Evolutionary conservation across 2,888 invertebrate species (phyloP).

Genomic region (Drosophila macrothrix): DNA sequence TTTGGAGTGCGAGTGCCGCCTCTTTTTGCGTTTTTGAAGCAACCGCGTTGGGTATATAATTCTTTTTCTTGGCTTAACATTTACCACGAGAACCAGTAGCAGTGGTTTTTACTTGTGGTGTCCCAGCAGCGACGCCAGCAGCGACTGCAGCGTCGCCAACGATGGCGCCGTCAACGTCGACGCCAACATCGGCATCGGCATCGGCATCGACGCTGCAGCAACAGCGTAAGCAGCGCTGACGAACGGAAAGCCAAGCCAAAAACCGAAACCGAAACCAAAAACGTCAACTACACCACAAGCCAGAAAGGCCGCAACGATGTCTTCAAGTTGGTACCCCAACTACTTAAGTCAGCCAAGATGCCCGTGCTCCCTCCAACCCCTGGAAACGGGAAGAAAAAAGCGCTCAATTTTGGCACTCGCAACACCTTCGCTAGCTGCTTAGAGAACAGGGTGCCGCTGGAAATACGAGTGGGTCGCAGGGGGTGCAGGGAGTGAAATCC

Average conservation of each 20-base stretch:
- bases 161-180: conserved; percentile 17
- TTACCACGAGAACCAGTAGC: conserved; percentile 85
- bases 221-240: conserved; percentile 28
- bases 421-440: conserved; percentile 59
- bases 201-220: neutral
- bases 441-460: conserved; percentile 38
- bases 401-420: conserved; percentile 71
- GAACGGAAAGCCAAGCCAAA: conserved; percentile 66
- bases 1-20: conserved; percentile 58
- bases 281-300: conserved; percentile 80
- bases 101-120: conserved; percentile 85
- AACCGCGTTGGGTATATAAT: conserved; percentile 69
- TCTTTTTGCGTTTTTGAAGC: conserved; percentile 62
- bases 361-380: neutral
- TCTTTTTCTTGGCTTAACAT: conserved; percentile 82
- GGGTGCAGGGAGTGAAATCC: neutral
- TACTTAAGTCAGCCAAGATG: neutral
- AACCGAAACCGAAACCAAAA: conserved; percentile 76
- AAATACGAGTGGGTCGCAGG: conserved; percentile 17
- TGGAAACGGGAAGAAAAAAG: conserved; percentile 57
- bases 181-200: conserved; percentile 10
- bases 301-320: conserved; percentile 80
- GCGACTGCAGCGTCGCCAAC: conserved; percentile 2
- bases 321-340: conserved; percentile 66
- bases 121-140: conserved; percentile 57